Evolutionary conservation across 2,797 vertebrate genomes (phyloP), one percentile per base, ranked within the genome.

Genomic region (Anguilla pacifica): DNA sequence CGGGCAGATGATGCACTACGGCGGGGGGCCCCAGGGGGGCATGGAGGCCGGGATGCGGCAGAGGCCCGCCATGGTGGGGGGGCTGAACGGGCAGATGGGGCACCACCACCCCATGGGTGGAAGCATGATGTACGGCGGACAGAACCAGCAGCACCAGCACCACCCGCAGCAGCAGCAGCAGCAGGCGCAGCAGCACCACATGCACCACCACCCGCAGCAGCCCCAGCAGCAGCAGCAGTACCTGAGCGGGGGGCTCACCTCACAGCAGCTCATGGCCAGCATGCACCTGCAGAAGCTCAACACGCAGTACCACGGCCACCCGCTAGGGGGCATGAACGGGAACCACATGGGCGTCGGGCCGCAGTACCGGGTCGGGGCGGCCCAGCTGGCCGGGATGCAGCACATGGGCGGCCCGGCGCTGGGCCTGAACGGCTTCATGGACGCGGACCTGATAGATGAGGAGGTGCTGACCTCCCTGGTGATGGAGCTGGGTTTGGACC

Each of bases 221-320:
- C 91, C 90, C 4, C 95, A 94, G 59, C 94, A 94, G 57, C 94
- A 93, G 0, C 96, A 96, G 91, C 96, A 97, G 94, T 97, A 97
- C 91, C 95, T 97, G 93, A 94, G 93, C 0, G 93, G 95, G 85
- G 92, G 91, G 39, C 91, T 96, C 9, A 95, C 93, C 5, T 95
- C 96, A 17, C 97, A 97, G 91, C 97, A 98, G 92, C 96, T 98
- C 3, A 97, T 98, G 95, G 96, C 98, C n/a, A 97, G 97, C 94
- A 97, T 98, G 96, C 98, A 99, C 90, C 95, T 98, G 89, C 98
- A 99, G 93, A 98, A 98, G 94, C 96, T 97, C 90, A 97, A 98
- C 91, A 97, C 97, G 28, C 97, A 97, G 92, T 98, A 98, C 93
- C 97, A 98, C 0, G 97, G 97, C 67, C 97, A 98, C 90, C 97